Conservation (phyloP, 2,797 vertebrate genomes). For the Liparis tanakae region DNA sequence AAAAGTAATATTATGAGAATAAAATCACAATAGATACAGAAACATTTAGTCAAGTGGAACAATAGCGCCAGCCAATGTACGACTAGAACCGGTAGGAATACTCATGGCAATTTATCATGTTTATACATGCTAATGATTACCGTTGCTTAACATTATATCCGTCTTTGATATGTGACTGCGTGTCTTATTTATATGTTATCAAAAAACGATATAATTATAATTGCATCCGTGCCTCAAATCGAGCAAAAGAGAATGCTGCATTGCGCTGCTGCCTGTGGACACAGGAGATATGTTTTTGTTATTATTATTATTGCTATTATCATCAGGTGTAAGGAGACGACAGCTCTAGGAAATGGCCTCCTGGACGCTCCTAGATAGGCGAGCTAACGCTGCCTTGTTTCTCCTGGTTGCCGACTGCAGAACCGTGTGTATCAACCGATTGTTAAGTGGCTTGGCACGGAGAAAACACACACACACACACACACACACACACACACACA, state of each 20-base stretch:
- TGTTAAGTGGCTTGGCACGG: slow-evolving; percentile 39
- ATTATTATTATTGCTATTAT: not conserved
- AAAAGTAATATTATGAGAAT: not conserved
- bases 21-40: not conserved
- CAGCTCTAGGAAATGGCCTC: slow-evolving; percentile 14
- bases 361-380: slow-evolving; percentile 34
- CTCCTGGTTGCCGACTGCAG: slow-evolving; percentile 29
- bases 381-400: not conserved
- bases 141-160: not conserved
- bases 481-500: slow-evolving; percentile 21
- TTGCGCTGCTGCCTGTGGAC: not conserved
- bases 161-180: not conserved
- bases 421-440: slow-evolving; percentile 13
- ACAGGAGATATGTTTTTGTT: not conserved
- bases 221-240: not conserved
- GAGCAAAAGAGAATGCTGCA: not conserved
- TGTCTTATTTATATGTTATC: not conserved
- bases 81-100: not conserved
- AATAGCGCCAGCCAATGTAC: not conserved
- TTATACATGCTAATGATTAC: not conserved
- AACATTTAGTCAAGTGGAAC: not conserved
- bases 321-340: slow-evolving; percentile 9
- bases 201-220: not conserved
- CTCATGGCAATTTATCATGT: not conserved
- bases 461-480: slow-evolving; percentile 32